phyloP scores from a whole-genome alignment of 2,797 vertebrate species.

The Danio tinwini region DNA sequence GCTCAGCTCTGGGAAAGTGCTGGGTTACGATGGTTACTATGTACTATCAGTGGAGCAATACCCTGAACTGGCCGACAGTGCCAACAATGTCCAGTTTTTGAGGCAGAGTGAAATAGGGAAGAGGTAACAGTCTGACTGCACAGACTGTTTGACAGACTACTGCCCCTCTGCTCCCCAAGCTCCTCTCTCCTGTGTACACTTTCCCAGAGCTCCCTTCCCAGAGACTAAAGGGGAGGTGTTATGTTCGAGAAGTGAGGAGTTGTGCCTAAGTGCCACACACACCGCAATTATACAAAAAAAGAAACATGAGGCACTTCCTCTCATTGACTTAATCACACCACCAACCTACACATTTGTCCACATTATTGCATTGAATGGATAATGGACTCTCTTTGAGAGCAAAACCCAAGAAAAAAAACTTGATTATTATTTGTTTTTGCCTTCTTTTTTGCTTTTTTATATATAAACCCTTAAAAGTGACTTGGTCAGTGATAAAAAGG shows the following conservation, averaged over 20 bases:
- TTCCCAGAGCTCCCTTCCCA: constrained; percentile 44
- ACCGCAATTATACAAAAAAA: constrained; percentile 66
- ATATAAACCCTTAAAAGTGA: constrained; percentile 91
- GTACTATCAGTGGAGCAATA: constrained; percentile 99
- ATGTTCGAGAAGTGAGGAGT: constrained; percentile 63
- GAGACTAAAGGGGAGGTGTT: constrained; percentile 56
- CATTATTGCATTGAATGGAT: constrained; percentile 78
- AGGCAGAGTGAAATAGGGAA: constrained; percentile 98
- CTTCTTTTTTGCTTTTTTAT: constrained; percentile 68
- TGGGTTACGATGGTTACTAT: constrained; percentile 98
- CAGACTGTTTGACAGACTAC: constrained; percentile 61
- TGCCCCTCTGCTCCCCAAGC: constrained; percentile 63
- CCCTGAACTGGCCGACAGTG: constrained; percentile 97
- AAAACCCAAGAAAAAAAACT: constrained; percentile 70
- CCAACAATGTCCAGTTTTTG: constrained; percentile 98
- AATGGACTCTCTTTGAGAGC: constrained; percentile 79
- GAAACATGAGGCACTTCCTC: constrained; percentile 56
- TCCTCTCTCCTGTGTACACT: constrained; percentile 52
- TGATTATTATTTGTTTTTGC: constrained; percentile 61
- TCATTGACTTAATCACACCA: constrained; percentile 47
- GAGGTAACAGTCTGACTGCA: constrained; percentile 90
- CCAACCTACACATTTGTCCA: constrained; percentile 48
- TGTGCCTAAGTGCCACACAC: constrained; percentile 67
- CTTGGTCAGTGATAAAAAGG: constrained; percentile 83
- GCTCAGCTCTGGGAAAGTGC: constrained; percentile 94